A percentile compares a stretch with the other conserved stretches of the same genome.
phyloP scores from a whole-genome alignment of 2,113 vertebrate species.

The Ailuropoda melanoleuca region DNA sequence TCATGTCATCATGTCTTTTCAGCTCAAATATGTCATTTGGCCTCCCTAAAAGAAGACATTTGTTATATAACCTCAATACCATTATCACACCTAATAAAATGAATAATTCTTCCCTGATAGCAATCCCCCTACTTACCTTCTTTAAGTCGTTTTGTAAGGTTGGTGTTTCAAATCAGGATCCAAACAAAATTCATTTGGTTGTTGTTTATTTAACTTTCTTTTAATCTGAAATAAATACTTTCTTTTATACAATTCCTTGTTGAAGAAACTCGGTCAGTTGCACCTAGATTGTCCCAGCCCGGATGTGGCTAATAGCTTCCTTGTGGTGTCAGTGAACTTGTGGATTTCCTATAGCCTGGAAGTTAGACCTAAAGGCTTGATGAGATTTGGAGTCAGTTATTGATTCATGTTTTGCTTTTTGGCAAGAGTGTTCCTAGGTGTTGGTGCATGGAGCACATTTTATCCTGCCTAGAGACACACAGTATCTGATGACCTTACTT shows the following conservation, averaged over 20 bases:
- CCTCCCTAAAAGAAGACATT: background rate
- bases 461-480: background rate
- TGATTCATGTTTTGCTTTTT: background rate
- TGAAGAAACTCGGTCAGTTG: background rate
- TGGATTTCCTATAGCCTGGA: background rate
- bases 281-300: background rate
- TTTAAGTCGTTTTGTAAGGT: background rate
- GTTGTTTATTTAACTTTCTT: background rate
- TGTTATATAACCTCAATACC: background rate
- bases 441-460: background rate
- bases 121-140: background rate
- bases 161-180: background rate
- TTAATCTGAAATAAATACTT: conserved; percentile 4
- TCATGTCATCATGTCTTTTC: background rate
- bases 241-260: background rate
- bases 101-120: background rate
- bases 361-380: background rate
- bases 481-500: background rate
- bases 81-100: background rate
- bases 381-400: background rate
- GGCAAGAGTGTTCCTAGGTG: background rate
- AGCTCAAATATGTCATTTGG: background rate
- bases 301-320: background rate
- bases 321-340: background rate
- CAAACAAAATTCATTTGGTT: background rate